Conservation (phyloP, 2,888 invertebrate genomes). For the Dasysyrphus albostriatus region DNA sequence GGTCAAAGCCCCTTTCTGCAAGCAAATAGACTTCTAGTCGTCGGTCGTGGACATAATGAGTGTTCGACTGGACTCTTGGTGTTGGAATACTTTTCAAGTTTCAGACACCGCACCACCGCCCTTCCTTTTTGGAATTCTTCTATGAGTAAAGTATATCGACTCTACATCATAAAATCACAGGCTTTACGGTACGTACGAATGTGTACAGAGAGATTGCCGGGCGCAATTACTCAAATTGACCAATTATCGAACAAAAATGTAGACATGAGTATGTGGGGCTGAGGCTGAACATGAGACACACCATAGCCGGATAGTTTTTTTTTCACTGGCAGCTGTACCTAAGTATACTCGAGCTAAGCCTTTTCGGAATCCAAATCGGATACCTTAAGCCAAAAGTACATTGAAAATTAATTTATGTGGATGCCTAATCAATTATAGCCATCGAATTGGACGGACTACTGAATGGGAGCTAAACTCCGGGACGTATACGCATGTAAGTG, state of each 20-base stretch:
- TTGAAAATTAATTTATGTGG: conserved; percentile 67
- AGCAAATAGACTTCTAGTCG: conserved; percentile 57
- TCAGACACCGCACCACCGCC: neutral
- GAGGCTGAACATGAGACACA: conserved; percentile 1
- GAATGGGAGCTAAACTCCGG: conserved; percentile 45
- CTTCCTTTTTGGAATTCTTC: conserved; percentile 11
- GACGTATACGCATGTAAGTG: conserved; percentile 39
- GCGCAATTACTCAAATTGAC: conserved; percentile 74
- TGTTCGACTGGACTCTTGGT: neutral
- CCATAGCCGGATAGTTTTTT: conserved; percentile 28
- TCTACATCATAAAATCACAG: conserved; percentile 36
- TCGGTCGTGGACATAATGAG: conserved; percentile 4
- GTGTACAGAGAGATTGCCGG: conserved; percentile 35
- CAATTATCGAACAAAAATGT: conserved; percentile 70
- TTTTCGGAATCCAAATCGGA: conserved; percentile 50
- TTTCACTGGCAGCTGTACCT: neutral
- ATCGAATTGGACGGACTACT: conserved; percentile 52
- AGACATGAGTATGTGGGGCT: conserved; percentile 36
- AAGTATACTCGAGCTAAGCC: neutral
- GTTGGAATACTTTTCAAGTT: conserved; percentile 35
- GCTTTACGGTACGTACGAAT: neutral
- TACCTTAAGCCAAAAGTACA: conserved; percentile 49
- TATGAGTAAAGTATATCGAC: conserved; percentile 5
- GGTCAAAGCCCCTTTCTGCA: conserved; percentile 59
- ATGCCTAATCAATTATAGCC: conserved; percentile 66